A percentile compares a stretch with the other conserved stretches of the same genome.
These are phyloP conservation scores for Eulemur mongoz DNA, from an alignment of 2,797 vertebrate species.

Conservation along the genomic window DNA sequence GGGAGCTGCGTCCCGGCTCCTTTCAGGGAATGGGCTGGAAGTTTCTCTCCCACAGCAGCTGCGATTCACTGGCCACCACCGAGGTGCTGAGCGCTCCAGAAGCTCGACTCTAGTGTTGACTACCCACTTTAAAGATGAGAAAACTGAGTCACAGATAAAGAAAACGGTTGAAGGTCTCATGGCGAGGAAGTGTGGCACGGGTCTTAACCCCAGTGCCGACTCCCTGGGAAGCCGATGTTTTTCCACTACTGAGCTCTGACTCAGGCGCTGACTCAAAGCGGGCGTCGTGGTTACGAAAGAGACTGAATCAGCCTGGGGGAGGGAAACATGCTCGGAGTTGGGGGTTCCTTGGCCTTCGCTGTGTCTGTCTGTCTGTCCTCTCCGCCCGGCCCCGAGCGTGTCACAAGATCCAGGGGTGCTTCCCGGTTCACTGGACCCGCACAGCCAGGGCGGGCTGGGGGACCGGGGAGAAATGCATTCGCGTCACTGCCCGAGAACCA, in stretches of 20 bases:
- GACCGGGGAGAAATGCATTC: rapidly evolving
- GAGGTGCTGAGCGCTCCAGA: rapidly evolving
- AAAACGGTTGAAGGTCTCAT: background rate
- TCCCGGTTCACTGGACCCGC: rapidly evolving
- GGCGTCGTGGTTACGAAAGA: background rate
- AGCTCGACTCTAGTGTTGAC: background rate
- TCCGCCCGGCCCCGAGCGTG: rapidly evolving
- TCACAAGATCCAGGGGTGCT: rapidly evolving
- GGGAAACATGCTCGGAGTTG: rapidly evolving
- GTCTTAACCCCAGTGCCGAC: background rate
- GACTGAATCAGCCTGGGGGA: background rate
- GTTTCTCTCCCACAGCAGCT: rapidly evolving
- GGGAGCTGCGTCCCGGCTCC: background rate
- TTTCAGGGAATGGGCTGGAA: rapidly evolving
- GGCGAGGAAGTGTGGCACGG: rapidly evolving
- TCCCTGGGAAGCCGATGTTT: rapidly evolving
- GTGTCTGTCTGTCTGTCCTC: background rate
- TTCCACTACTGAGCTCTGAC: background rate
- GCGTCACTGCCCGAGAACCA: rapidly evolving
- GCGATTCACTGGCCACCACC: rapidly evolving
- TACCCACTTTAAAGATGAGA: background rate
- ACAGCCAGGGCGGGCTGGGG: rapidly evolving
- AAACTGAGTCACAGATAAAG: background rate
- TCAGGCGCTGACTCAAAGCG: background rate
- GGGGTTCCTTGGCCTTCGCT: background rate